phyloP scores from a whole-genome alignment of 92 coral and sea anemone species.

The Micromussa lordhowensis region DNA sequence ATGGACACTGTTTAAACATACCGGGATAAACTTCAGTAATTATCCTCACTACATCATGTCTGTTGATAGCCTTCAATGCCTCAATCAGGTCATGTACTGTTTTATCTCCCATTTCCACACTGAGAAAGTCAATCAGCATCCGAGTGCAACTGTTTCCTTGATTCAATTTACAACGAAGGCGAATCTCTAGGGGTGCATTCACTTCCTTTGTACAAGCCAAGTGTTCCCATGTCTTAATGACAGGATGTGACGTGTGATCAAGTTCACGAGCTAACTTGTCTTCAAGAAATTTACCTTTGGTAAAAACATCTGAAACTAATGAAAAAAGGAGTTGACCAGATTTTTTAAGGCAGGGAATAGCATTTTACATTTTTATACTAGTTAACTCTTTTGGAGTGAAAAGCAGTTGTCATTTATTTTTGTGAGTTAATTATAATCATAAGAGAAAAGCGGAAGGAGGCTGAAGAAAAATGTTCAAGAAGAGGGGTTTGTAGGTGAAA shows the following conservation, averaged over 20 bases:
- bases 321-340: background rate
- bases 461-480: no score
- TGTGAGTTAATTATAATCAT: no score
- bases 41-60: constrained; percentile 50
- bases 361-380: no score
- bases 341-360: background rate
- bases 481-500: no score
- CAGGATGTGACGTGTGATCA: constrained; percentile 45
- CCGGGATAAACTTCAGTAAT: constrained; percentile 17
- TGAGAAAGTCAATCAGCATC: constrained; percentile 42
- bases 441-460: no score
- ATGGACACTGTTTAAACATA: background rate
- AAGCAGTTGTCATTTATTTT: no score
- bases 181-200: constrained; percentile 49
- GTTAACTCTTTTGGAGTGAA: no score
- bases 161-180: constrained; percentile 39
- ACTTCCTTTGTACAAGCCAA: constrained; percentile 59
- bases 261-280: constrained; percentile 37
- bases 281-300: constrained; percentile 6
- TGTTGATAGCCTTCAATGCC: constrained; percentile 7
- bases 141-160: constrained; percentile 46
- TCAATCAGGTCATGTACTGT: constrained; percentile 41
- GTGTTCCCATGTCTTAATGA: constrained; percentile 60
- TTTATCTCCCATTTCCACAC: constrained; percentile 14
- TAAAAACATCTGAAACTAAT: constrained; percentile 15